These are phyloP conservation scores for Asarcornis scutulata DNA, from an alignment of 2,113 vertebrate species.

Conservation along the genomic window DNA sequence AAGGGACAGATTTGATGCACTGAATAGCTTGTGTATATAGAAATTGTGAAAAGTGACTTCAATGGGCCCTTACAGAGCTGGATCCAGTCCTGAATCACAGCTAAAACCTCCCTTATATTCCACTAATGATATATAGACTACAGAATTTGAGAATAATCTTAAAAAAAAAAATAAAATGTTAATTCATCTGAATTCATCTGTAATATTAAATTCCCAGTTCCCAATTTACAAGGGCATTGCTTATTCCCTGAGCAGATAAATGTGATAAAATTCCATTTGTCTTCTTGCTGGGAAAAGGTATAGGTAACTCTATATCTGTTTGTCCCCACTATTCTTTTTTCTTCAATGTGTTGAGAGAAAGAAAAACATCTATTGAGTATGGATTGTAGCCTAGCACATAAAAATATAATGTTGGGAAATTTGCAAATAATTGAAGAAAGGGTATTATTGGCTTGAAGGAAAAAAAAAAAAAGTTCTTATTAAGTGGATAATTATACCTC, in stretches of 20 bases:
- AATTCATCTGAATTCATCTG: not conserved
- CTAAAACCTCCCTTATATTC: not conserved
- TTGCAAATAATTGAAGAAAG: conserved; percentile 46
- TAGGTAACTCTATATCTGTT: conserved; percentile 32
- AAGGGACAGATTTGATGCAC: not conserved
- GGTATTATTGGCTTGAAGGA: conserved; percentile 2
- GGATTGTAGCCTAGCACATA: conserved; percentile 21
- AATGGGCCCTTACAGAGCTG: not conserved
- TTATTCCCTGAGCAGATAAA: not conserved
- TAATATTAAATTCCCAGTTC: not conserved
- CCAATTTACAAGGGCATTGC: not conserved
- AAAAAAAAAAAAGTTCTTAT: conserved; percentile 29
- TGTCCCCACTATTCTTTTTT: not conserved
- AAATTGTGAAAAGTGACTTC: not conserved
- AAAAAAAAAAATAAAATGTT: not conserved
- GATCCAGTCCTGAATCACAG: not conserved
- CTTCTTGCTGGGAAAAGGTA: conserved; percentile 16
- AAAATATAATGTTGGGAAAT: conserved; percentile 32
- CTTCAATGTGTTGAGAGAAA: not conserved
- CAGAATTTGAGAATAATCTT: not conserved
- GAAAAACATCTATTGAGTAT: conserved; percentile 7
- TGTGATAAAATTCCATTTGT: not conserved
- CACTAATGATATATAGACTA: not conserved
- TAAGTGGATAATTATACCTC: not conserved
- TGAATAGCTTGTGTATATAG: not conserved